Evolutionary conservation across 2,797 vertebrate species (phyloP), one percentile per base, ranked within the genome.

Genomic region (Phoebastria nigripes): DNA sequence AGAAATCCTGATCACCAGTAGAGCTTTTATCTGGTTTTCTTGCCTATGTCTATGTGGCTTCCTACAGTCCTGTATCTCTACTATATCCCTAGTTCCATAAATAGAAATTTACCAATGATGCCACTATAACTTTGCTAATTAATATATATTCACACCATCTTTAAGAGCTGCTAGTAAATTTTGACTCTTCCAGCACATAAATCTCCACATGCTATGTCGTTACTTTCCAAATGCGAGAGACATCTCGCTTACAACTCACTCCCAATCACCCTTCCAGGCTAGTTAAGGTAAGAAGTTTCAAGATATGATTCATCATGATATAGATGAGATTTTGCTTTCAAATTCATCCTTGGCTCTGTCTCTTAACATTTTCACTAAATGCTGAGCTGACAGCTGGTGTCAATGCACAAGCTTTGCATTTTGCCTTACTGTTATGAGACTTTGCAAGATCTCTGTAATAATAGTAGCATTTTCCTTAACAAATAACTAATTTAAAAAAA

Each of bases 361-460:
- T 96, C 84, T 94, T 96, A 97, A 46, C 74, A 88, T 96, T 97
- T 97, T 87, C 84, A 93, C 81, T 92, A 96, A 96, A 96, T 94
- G 88, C 82, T 97, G 96, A 97, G 85, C 89, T 97, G 97, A 96
- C 94, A 97, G 86, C 94, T 96, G 94, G 25, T 96, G 90, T 97
- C 92, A 91, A 49, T 65, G 66, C 80, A 51, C 47, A 78, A 87
- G 79, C 81, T 92, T 81, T 80, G 67, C 81, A 91, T 72, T 94
- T 78, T 96, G 82, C 46, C 67, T 82, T 82, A 46, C 80, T 84
- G 70, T 89, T 73, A 54, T 56, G 52, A 86, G 82, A 82, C 31
- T 81, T 88, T 76, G 62, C 62, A 88, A 90, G 56, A 87, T 54
- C 20, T 86, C 59, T 85, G 63, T 42, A 54, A 31, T 14, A 51